Percentiles rank a stretch among this genome's conserved stretches.
These are phyloP conservation scores for Microplitis demolitor DNA, from an alignment of 1,140 invertebrate genomes.

Conservation along the genomic window DNA sequence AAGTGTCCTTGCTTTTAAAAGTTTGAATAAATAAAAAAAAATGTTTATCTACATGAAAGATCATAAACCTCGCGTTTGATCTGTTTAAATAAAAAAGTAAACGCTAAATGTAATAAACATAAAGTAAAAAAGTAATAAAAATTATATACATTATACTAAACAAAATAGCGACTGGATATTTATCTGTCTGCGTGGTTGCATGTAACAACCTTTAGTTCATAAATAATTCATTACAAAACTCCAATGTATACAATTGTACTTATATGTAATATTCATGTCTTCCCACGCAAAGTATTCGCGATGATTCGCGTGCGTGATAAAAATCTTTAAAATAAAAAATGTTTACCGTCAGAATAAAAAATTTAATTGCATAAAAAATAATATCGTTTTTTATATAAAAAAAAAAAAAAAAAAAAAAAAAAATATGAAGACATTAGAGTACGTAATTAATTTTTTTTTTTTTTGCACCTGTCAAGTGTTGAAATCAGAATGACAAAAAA, in stretches of 20 bases:
- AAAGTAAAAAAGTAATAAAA: background rate
- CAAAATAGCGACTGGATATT: constrained; percentile 25
- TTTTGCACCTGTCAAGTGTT: background rate
- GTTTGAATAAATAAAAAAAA: too few relatives aligned
- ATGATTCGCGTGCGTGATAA: constrained; percentile 23
- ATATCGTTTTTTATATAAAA: too few relatives aligned
- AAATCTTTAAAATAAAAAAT: constrained; percentile 6
- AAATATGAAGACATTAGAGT: too few relatives aligned
- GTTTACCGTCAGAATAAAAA: background rate
- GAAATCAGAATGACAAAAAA: background rate
- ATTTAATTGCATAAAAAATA: background rate
- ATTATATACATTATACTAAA: constrained; percentile 6
- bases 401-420: background rate
- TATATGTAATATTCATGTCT: constrained; percentile 25
- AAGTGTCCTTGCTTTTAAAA: too few relatives aligned
- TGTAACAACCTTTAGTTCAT: constrained; percentile 16
- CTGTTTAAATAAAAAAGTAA: background rate
- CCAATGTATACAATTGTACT: constrained; percentile 23
- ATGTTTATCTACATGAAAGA: too few relatives aligned
- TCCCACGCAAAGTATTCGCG: constrained; percentile 10
- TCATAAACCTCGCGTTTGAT: background rate
- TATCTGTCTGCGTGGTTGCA: constrained; percentile 29
- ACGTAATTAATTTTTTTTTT: background rate
- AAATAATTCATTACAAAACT: constrained; percentile 16
- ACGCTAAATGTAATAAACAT: background rate